Conservation (phyloP, 2,888 invertebrate species). For the Eupithecia abbreviata region DNA sequence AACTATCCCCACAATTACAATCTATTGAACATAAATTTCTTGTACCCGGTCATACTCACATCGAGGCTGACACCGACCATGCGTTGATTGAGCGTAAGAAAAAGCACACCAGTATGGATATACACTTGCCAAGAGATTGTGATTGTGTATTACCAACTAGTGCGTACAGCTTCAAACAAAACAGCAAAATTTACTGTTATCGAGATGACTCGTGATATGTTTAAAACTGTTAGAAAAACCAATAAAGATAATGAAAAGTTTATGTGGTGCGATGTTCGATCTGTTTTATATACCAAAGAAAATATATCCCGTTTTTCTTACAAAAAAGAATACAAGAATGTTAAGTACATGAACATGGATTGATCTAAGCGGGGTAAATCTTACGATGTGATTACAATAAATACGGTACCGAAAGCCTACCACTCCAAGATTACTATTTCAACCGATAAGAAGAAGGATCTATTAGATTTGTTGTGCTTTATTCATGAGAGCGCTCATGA, state of each 20-base stretch:
- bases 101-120: constrained; percentile 36
- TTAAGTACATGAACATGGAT: constrained; percentile 35
- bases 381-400: constrained; percentile 31
- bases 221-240: constrained; percentile 35
- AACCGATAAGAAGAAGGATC: constrained; percentile 10
- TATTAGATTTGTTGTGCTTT: constrained; percentile 9
- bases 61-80: constrained; percentile 42
- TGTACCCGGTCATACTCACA: constrained; percentile 42
- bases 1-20: constrained; percentile 34
- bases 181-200: constrained; percentile 39
- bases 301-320: constrained; percentile 9
- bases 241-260: constrained; percentile 39
- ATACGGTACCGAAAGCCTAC: constrained; percentile 23
- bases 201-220: constrained; percentile 39
- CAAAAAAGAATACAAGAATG: constrained; percentile 31
- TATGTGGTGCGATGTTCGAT: constrained; percentile 32
- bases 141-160: constrained; percentile 45
- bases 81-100: constrained; percentile 23
- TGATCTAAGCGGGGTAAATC: constrained; percentile 35
- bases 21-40: constrained; percentile 46
- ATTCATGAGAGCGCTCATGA: constrained; percentile 13
- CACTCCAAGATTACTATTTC: constrained; percentile 13
- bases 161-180: constrained; percentile 43
- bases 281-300: constrained; percentile 32
- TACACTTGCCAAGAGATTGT: constrained; percentile 45